Evolutionary conservation across 2,797 vertebrate species (phyloP).

Genomic region (Coluber constrictor): DNA sequence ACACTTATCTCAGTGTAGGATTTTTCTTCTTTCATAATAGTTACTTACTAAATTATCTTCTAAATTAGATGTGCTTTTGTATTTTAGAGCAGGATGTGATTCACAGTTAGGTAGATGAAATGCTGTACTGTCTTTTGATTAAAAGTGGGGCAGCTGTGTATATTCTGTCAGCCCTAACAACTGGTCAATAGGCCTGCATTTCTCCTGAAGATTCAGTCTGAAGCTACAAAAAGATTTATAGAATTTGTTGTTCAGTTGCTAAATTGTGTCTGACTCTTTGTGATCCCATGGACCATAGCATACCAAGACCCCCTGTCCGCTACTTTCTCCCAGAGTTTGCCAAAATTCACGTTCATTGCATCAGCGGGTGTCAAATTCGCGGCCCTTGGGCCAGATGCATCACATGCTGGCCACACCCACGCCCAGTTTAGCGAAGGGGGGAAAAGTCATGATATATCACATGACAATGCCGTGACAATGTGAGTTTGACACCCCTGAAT

Average conservation of each 20-base stretch:
- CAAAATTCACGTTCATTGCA: background rate
- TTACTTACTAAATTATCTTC: background rate
- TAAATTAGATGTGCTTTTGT: background rate
- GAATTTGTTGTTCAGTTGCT: background rate
- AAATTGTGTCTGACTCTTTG: background rate
- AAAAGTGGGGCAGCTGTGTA: background rate
- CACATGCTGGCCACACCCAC: no score
- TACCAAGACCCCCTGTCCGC: background rate
- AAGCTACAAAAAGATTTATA: background rate
- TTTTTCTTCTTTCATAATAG: background rate
- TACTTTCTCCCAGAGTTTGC: background rate
- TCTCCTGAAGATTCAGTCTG: background rate
- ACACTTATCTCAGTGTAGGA: background rate
- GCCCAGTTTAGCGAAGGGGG: no score
- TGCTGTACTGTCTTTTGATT: background rate
- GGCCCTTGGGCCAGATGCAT: no score
- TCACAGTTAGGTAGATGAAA: background rate
- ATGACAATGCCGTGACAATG: no score
- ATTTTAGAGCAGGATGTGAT: background rate
- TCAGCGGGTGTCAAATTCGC: background rate
- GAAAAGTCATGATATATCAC: no score
- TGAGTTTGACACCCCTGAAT: no score
- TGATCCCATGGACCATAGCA: background rate
- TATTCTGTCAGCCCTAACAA: background rate
- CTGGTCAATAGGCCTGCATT: background rate